Conservation (phyloP, 2,888 invertebrate species). For the Spilarctia lutea region DNA sequence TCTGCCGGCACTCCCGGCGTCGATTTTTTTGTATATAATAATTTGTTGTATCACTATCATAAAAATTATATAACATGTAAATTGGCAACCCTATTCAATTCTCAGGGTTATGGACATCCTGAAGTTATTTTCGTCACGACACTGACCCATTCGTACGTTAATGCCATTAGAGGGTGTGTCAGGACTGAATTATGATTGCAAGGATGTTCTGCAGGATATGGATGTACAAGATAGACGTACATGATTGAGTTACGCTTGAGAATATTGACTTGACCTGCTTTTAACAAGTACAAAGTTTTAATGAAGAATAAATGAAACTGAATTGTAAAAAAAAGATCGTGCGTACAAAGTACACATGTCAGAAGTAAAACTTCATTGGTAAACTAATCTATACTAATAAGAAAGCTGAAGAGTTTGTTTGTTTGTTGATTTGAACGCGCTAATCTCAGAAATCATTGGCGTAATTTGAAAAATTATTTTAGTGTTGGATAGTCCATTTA, state of each 20-base stretch:
- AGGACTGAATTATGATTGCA: constrained; percentile 32
- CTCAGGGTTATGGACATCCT: constrained; percentile 29
- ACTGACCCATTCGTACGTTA: constrained; percentile 36
- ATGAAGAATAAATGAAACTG: background rate
- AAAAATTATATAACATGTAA: background rate
- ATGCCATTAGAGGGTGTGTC: constrained; percentile 47
- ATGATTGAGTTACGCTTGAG: constrained; percentile 15
- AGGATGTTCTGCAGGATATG: constrained; percentile 28
- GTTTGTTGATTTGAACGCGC: no score
- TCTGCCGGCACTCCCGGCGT: no score
- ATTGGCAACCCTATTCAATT: constrained; percentile 14
- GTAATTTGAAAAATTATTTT: no score
- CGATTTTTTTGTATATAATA: no score
- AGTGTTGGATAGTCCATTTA: no score
- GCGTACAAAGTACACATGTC: no score
- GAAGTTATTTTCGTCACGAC: constrained; percentile 39
- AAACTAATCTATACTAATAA: no score
- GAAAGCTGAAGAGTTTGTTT: no score
- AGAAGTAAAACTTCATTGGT: no score
- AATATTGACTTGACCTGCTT: constrained; percentile 4
- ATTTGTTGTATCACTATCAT: no score
- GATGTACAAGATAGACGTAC: background rate
- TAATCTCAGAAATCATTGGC: no score
- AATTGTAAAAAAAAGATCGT: no score
- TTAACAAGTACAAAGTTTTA: background rate